phyloP scores from a whole-genome alignment of 2,113 vertebrate species.

The Sorex araneus region DNA sequence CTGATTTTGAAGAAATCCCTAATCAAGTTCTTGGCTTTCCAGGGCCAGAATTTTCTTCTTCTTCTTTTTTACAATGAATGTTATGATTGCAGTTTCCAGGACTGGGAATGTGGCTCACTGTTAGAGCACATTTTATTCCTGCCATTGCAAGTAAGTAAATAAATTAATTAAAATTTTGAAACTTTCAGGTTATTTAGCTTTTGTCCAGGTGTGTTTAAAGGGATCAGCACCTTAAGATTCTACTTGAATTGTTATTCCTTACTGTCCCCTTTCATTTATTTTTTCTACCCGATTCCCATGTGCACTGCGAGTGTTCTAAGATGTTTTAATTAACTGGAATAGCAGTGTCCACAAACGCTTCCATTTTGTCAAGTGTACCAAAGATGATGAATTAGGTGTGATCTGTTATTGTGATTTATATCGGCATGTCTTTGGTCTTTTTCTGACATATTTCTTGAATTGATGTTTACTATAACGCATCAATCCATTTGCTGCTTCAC shows the following conservation, averaged over 20 bases:
- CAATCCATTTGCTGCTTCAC: not conserved
- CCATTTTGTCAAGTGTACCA: not conserved
- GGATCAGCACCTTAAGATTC: too few relatives aligned
- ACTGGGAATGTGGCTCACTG: too few relatives aligned
- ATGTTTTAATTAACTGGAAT: not conserved
- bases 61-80: not conserved
- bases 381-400: not conserved
- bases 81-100: not conserved
- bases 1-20: not conserved
- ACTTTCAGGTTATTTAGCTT: not conserved
- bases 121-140: too few relatives aligned
- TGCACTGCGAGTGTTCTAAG: not conserved
- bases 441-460: not conserved
- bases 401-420: not conserved
- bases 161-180: too few relatives aligned
- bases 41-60: too few relatives aligned
- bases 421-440: not conserved
- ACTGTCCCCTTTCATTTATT: not conserved
- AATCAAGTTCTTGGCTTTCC: not conserved
- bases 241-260: not conserved
- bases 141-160: too few relatives aligned
- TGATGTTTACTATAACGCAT: not conserved
- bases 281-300: not conserved
- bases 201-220: not conserved
- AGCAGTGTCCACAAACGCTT: not conserved